Base-by-base conservation (phyloP, 2,797 vertebrate genomes). In the Margarornis squamiger region DNA sequence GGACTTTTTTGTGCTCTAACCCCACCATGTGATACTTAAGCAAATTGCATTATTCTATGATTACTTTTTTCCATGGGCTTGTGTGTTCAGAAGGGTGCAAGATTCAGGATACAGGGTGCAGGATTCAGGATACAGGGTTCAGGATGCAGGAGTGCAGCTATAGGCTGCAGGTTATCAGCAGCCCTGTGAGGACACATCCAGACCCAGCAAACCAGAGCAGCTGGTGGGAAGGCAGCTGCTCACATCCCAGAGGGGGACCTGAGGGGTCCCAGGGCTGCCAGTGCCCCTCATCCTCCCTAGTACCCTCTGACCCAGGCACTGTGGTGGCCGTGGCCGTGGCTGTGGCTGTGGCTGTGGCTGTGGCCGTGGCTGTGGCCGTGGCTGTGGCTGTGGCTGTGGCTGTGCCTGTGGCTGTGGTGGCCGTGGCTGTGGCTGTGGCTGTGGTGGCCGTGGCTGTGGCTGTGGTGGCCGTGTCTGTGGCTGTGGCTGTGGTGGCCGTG, bases 241-340 rank as follows among this genome's bases (percentile, higher is more conserved):
- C 5, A 10, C 8, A 4, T 3, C 39, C 57, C 1, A 0, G 1
- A 10, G 32, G 8, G 65, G 29, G 18, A 24, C 8, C 52, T 4
- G 29, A 22, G 41, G 5, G 12, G 8, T 26, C 21, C 43, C 0
- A 3, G 30, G 72, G 49, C 61, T 66, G 54, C 39, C 78, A 27
- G 15, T 3, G 26, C 30, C 10, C 22, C 12, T 4, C 7, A 29
- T 26, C 36, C 38, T 58, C 18, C 6, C 5, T 2, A n/a, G 26
- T 22, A 12, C 29, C n/a, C 8, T 12, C 15, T 8, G 13, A 52
- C 3, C 36, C 20, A 3, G 49, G 24, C 5, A 14, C 29, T 30
- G 14, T 30, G 49, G 26, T 51, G 49, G 49, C 8, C 1, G 5
- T 49, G 48, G 26, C 26, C 12, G 51, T 30, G 51, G 9, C 13